Percentiles rank a stretch among this genome's conserved stretches.
phyloP scores from a whole-genome alignment of 2,797 vertebrate species.

The Florisuga fusca region DNA sequence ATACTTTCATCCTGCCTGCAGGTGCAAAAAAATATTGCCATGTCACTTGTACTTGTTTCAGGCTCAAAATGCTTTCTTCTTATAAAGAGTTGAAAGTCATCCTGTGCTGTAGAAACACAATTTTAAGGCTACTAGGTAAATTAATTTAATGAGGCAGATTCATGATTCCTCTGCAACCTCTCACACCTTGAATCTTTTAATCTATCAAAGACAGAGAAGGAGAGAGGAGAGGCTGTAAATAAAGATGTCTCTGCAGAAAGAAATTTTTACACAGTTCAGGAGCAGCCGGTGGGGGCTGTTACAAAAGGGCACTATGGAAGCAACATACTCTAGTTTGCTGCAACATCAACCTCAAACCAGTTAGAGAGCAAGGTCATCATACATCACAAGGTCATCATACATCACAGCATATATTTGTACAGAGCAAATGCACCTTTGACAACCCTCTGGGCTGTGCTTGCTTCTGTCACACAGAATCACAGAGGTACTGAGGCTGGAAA shows the following conservation, averaged over 20 bases:
- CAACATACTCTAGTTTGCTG: neutral
- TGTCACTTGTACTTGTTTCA: neutral
- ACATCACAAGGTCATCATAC: too few species aligned
- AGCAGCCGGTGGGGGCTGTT: neutral
- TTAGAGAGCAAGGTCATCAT: neutral
- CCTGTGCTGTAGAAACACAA: neutral
- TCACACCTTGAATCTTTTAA: neutral
- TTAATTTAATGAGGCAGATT: neutral
- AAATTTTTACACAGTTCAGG: neutral
- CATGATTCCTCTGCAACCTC: neutral
- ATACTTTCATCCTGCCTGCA: neutral
- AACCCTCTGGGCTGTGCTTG: neutral
- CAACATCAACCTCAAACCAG: neutral
- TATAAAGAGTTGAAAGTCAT: neutral
- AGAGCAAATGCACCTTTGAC: neutral
- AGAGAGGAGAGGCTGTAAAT: neutral
- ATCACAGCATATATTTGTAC: neutral
- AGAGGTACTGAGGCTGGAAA: too few species aligned
- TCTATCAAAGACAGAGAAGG: neutral
- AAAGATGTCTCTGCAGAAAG: neutral
- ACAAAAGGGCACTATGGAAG: neutral
- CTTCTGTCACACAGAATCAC: neutral
- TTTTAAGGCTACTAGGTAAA: neutral
- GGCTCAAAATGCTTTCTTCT: neutral
- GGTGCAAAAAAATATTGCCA: neutral